These are phyloP conservation scores for Aythya baeri DNA, from an alignment of 2,113 vertebrate genomes.

Conservation along the genomic window DNA sequence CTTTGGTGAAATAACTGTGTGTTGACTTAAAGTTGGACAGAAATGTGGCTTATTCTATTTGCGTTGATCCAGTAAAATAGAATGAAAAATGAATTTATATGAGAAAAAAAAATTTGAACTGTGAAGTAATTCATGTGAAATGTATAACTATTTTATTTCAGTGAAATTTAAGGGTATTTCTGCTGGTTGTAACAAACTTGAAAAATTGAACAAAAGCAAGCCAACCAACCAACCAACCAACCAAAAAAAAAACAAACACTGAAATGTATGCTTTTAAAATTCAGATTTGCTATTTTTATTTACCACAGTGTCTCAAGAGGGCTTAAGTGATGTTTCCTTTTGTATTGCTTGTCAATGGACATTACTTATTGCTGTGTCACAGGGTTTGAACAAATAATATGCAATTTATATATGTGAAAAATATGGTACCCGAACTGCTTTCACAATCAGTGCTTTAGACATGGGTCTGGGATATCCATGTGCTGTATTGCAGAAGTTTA, in stretches of 20 bases:
- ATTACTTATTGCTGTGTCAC: neutral
- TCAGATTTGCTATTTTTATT: neutral
- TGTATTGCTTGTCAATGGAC: rapidly evolving
- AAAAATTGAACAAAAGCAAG: neutral
- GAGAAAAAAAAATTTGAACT: neutral
- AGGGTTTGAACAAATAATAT: neutral
- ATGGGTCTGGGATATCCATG: neutral
- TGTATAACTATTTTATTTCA: neutral
- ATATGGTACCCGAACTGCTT: neutral
- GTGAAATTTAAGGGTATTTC: neutral
- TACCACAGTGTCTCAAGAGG: neutral
- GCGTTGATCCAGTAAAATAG: neutral
- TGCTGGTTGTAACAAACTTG: neutral
- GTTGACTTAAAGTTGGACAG: neutral
- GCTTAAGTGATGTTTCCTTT: neutral
- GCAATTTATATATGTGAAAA: neutral
- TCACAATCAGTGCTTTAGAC: neutral
- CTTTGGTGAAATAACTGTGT: neutral
- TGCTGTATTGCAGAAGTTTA: neutral
- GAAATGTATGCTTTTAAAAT: neutral
- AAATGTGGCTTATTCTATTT: neutral
- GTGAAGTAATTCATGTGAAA: neutral
- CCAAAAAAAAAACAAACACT: neutral
- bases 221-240: too few relatives aligned
- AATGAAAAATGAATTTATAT: neutral